Evolutionary conservation across 2,797 vertebrate species (phyloP), one percentile per base, ranked within the genome.

Genomic region (Astyanax mexicanus): DNA sequence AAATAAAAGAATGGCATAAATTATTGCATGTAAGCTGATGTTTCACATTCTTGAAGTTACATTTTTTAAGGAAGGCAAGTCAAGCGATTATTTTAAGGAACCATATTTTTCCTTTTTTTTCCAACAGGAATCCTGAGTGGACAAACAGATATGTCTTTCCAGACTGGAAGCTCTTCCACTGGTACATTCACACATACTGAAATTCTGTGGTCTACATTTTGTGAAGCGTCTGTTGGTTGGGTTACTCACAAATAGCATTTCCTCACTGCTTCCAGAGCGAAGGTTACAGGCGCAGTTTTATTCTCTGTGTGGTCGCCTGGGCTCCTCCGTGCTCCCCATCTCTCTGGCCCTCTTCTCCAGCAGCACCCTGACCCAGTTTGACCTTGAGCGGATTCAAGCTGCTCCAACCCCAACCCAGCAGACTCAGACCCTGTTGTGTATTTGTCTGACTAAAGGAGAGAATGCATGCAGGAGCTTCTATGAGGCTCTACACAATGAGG

Each of bases 391-490:
- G 37, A 66, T 88, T 61, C 84, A 89, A 61, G 81, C 80, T 5
- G 70, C 69, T 9, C 69, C 42, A 37, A 86, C 81, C 13, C 66
- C 80, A 19, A 88, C 69, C 51, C 55, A 85, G 62, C 81, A 87
- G 76, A 80, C 79, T 55, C 74, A 88, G 17, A 51, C 47, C 13
- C 77, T 89, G 45, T 77, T 89, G 68, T 45, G 58, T 58, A 74
- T 75, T 72, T 89, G 88, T 72, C 75, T 87, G 60, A 69, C 81
- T 45, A 87, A 87, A 79, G 88, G 88, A n/a, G 88, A 89, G 68
- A 67, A 3, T 0, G 81, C 87, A 35, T 89, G 88, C 78, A 69
- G 27, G 45, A 75, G 76, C 72, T 85, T 89, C 71, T 88, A 86
- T 55, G 37, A 35, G 29, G 88, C 87, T 1, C 74, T 89, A 29